Conservation (phyloP, 2,113 vertebrate species). For the Protobothrops flavoviridis region DNA sequence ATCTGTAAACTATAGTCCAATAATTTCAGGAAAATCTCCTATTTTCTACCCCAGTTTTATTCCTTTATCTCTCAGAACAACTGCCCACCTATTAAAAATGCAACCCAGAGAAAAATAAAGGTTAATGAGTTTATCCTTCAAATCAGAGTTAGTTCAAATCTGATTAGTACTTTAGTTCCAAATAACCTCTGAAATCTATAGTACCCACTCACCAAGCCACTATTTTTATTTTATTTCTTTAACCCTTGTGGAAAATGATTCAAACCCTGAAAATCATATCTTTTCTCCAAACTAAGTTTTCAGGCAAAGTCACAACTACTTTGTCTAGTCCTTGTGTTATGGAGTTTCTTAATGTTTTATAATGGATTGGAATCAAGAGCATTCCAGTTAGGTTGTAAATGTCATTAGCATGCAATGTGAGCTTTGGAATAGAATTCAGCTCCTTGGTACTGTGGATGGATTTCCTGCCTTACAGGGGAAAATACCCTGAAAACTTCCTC, state of each 20-base stretch:
- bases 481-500: not conserved
- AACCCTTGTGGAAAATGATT: not conserved
- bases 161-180: not conserved
- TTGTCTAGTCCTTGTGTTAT: not conserved
- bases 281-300: constrained; percentile 8
- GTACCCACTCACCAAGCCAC: not conserved
- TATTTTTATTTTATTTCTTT: not conserved
- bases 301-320: not conserved
- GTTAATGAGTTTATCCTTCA: not conserved
- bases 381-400: not conserved
- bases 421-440: not conserved
- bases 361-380: not conserved
- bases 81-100: not conserved
- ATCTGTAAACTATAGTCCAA: not conserved
- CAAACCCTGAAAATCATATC: not conserved
- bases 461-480: not conserved
- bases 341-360: not conserved
- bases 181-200: not conserved
- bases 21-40: not conserved
- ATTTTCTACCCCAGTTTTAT: not conserved
- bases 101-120: not conserved
- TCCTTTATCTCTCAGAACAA: not conserved
- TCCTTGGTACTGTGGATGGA: not conserved
- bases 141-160: not conserved
- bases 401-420: not conserved